These are phyloP conservation scores for Manduca sexta DNA, from an alignment of 1,140 invertebrate species.

Conservation along the genomic window DNA sequence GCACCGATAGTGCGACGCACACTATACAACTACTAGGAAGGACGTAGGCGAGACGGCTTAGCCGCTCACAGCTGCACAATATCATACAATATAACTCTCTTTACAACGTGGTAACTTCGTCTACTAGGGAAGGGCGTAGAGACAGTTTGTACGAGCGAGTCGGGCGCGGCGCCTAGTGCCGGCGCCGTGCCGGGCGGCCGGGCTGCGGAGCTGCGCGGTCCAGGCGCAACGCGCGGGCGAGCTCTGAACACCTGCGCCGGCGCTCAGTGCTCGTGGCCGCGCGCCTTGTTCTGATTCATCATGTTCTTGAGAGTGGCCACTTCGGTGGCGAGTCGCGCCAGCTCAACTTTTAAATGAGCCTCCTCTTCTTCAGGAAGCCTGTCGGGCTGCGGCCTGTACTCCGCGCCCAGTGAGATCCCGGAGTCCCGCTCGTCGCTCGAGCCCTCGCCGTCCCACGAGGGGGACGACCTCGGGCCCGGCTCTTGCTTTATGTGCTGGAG, in stretches of 20 bases:
- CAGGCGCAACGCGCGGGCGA: conserved; percentile 24
- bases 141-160: conserved; percentile 60
- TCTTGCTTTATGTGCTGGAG: conserved; percentile 90
- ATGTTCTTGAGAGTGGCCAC: conserved; percentile 91
- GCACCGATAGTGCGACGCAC: conserved; percentile 18
- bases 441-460: conserved; percentile 87
- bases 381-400: conserved; percentile 69
- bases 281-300: conserved; percentile 74
- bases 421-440: conserved; percentile 92
- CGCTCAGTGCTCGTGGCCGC: conserved; percentile 62
- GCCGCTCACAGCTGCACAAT: conserved; percentile 66
- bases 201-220: conserved; percentile 19
- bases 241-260: conserved; percentile 12
- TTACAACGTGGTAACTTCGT: conserved; percentile 68
- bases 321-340: conserved; percentile 91
- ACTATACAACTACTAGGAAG: conserved; percentile 64
- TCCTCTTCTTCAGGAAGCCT: conserved; percentile 74
- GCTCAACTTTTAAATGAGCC: conserved; percentile 86
- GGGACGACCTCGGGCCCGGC: conserved; percentile 81
- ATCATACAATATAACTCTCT: conserved; percentile 66
- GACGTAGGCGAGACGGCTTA: conserved; percentile 63
- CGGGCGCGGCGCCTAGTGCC: conserved; percentile 17
- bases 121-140: conserved; percentile 49
- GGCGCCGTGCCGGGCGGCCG: too few relatives aligned
- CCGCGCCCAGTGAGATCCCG: conserved; percentile 84